Evolutionary conservation across 2,113 vertebrate genomes (phyloP).

Genomic region (Scartelaos histophorus): DNA sequence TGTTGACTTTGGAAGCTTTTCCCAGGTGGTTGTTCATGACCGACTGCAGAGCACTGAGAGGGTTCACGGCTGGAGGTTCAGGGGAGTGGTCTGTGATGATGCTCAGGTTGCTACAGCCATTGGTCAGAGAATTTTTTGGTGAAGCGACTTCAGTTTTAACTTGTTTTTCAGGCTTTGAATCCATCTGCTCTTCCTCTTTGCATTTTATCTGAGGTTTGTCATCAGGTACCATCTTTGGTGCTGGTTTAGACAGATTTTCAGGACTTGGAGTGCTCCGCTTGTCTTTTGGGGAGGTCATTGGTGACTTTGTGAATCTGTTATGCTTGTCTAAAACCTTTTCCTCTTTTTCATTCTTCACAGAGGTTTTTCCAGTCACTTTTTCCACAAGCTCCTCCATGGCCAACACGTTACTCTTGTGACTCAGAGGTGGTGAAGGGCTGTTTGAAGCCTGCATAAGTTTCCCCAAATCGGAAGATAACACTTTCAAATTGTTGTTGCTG

Average conservation of each 20-base stretch:
- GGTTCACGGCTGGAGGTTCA: slow-evolving; percentile 93
- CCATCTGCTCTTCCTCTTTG: slow-evolving; percentile 78
- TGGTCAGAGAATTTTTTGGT: slow-evolving; percentile 84
- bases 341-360: slow-evolving; percentile 81
- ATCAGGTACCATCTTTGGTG: slow-evolving; percentile 62
- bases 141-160: slow-evolving; percentile 85
- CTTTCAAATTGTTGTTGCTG: slow-evolving; percentile 79
- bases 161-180: slow-evolving; percentile 72
- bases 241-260: slow-evolving; percentile 76
- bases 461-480: slow-evolving; percentile 80
- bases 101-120: slow-evolving; percentile 88
- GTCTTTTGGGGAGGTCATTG: slow-evolving; percentile 82
- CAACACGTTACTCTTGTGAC: slow-evolving; percentile 91
- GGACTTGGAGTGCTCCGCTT: slow-evolving; percentile 81
- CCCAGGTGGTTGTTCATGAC: slow-evolving; percentile 99
- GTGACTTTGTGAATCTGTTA: slow-evolving; percentile 76
- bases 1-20: slow-evolving; percentile 90
- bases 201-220: slow-evolving; percentile 68
- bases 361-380: slow-evolving; percentile 93
- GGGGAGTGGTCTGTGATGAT: slow-evolving; percentile 96
- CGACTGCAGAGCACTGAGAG: slow-evolving; percentile 94
- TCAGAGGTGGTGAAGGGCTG: slow-evolving; percentile 86
- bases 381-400: slow-evolving; percentile 98
- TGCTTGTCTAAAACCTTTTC: slow-evolving; percentile 81
- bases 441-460: slow-evolving; percentile 89